A percentile compares a stretch with the other conserved stretches of the same genome.
Evolutionary conservation across 2,113 vertebrate genomes (phyloP).

Genomic region (Boulengeromyrus knoepffleri): DNA sequence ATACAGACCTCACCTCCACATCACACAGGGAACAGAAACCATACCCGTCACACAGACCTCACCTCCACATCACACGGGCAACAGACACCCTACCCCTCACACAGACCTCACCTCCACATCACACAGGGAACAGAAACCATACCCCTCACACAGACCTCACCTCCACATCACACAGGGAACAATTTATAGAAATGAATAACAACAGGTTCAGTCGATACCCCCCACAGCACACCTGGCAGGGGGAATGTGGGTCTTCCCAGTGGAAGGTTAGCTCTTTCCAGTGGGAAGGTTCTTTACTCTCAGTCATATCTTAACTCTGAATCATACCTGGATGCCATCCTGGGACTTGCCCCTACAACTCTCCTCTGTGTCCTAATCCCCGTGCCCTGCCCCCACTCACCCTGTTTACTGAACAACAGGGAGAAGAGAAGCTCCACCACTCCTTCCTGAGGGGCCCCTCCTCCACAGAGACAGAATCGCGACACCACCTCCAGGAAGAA

Average conservation of each 20-base stretch:
- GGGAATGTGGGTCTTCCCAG: not conserved
- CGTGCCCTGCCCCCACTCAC: constrained; percentile 30
- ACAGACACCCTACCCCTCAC: too few species aligned
- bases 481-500: constrained; percentile 70
- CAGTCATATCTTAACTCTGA: not conserved
- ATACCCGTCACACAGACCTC: too few species aligned
- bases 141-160: not conserved
- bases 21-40: too few species aligned
- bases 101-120: too few species aligned
- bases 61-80: too few species aligned
- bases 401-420: constrained; percentile 51
- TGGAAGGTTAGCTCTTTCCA: not conserved
- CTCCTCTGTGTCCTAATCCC: not conserved
- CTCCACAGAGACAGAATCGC: constrained; percentile 55
- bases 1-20: too few species aligned
- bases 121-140: too few species aligned
- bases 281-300: not conserved
- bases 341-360: not conserved
- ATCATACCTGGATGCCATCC: not conserved
- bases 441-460: constrained; percentile 36
- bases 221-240: not conserved
- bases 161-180: not conserved
- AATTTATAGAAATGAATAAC: not conserved
- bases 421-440: constrained; percentile 63
- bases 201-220: not conserved